Evolutionary conservation across 1,140 invertebrate genomes (phyloP).

Genomic region (Drosophila navojoa): DNA sequence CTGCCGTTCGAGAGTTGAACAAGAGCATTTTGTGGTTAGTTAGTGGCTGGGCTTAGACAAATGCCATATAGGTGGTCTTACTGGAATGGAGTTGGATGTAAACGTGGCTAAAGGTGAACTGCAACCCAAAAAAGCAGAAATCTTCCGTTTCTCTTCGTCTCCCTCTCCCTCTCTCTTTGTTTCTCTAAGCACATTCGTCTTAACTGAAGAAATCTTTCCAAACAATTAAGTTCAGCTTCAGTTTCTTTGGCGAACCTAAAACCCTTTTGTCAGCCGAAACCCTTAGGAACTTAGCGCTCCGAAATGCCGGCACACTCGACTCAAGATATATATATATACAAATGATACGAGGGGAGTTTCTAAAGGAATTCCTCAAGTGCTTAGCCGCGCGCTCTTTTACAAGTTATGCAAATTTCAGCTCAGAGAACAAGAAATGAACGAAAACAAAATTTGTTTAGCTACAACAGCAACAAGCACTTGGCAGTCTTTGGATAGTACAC

Average conservation of each 20-base stretch:
- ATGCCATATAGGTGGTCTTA: constrained; percentile 21
- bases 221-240: constrained; percentile 62
- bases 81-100: no score
- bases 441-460: constrained; percentile 44
- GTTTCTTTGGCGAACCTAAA: constrained; percentile 27
- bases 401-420: constrained; percentile 68
- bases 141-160: neutral
- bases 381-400: constrained; percentile 26
- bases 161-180: constrained; percentile 12
- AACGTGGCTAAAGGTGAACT: neutral
- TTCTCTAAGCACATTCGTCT: constrained; percentile 1
- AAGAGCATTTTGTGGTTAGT: constrained; percentile 75
- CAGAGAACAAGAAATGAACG: neutral
- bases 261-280: constrained; percentile 55
- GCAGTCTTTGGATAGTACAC: constrained; percentile 35
- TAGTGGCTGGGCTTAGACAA: constrained; percentile 46
- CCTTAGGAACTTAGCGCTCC: constrained; percentile 7
- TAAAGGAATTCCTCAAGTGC: constrained; percentile 68
- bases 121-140: neutral
- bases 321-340: constrained; percentile 6
- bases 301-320: constrained; percentile 72
- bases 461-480: constrained; percentile 60
- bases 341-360: constrained; percentile 52
- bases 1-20: constrained; percentile 34
- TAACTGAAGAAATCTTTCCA: constrained; percentile 55